Percentiles rank a stretch among this genome's conserved stretches.
Evolutionary conservation across 2,797 vertebrate species (phyloP).

Genomic region (Sebastes dallii): DNA sequence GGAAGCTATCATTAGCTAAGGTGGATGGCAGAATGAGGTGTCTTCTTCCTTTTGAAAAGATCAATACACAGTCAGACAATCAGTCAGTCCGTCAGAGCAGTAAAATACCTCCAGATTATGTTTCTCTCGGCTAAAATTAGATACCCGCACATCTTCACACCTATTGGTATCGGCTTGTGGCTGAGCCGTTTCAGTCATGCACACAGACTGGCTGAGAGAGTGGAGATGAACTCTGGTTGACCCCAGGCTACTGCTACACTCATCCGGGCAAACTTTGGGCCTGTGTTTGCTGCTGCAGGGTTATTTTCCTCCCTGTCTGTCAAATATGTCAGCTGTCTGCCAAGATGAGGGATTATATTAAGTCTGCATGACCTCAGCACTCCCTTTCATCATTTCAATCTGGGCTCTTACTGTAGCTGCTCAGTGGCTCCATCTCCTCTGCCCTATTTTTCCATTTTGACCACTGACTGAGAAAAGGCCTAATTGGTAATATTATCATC

Average conservation of each 20-base stretch:
- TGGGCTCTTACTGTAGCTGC: neutral
- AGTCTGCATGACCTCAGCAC: conserved; percentile 30
- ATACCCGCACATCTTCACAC: conserved; percentile 6
- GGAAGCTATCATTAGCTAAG: neutral
- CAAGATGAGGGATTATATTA: conserved; percentile 22
- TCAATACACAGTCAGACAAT: neutral
- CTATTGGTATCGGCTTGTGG: neutral
- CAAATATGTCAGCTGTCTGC: conserved; percentile 40
- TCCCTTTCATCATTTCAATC: conserved; percentile 33
- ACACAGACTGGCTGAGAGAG: neutral
- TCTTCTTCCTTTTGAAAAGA: neutral
- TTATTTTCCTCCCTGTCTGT: conserved; percentile 38
- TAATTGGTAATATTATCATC: neutral
- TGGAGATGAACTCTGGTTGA: conserved; percentile 39
- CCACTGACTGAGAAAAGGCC: conserved; percentile 4
- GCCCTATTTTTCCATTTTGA: conserved; percentile 30
- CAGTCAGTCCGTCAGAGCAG: neutral
- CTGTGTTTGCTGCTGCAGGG: conserved; percentile 25
- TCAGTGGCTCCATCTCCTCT: neutral
- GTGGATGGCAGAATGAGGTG: neutral
- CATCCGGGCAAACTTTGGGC: neutral
- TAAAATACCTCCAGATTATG: neutral
- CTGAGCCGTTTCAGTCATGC: neutral
- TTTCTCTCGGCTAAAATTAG: conserved; percentile 5
- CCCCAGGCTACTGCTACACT: conserved; percentile 14